Evolutionary conservation across 2,113 vertebrate species (phyloP).

Genomic region (Percopsis transmontana): DNA sequence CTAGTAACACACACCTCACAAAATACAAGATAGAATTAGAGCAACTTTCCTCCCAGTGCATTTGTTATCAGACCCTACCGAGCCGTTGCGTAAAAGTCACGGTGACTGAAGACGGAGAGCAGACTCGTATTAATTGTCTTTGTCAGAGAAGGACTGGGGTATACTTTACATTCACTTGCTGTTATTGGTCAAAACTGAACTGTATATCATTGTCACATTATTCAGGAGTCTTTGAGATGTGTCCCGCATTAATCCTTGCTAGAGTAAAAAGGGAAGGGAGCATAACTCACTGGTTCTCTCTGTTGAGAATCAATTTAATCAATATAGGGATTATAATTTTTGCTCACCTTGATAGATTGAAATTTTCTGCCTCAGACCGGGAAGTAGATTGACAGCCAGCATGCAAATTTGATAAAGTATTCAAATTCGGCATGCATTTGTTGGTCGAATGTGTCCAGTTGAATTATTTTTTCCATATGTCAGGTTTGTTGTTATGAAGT

Average conservation of each 20-base stretch:
- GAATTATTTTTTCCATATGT: constrained; percentile 68
- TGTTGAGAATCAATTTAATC: constrained; percentile 19
- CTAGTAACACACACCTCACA: constrained; percentile 46
- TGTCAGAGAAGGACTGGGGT: constrained; percentile 51
- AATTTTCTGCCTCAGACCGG: constrained; percentile 31
- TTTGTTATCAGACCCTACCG: constrained; percentile 20
- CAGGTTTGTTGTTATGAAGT: constrained; percentile 62
- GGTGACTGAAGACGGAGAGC: constrained; percentile 27
- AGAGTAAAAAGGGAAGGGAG: constrained; percentile 13
- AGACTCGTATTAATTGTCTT: constrained; percentile 53
- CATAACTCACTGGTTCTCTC: not conserved
- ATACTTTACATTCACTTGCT: constrained; percentile 53
- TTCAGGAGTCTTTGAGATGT: not conserved
- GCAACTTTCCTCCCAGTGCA: constrained; percentile 18
- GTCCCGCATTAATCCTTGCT: constrained; percentile 29
- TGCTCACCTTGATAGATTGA: constrained; percentile 52
- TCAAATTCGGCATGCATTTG: constrained; percentile 51
- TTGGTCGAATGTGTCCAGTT: constrained; percentile 57
- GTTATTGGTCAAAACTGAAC: constrained; percentile 30
- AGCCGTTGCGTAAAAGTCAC: constrained; percentile 19
- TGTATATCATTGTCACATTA: constrained; percentile 64
- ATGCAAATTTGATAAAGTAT: constrained; percentile 52
- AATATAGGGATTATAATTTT: constrained; percentile 32
- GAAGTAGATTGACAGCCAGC: constrained; percentile 56
- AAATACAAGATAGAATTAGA: constrained; percentile 38